Evolutionary conservation across 2,113 vertebrate genomes (phyloP).

Genomic region (Odontesthes bonariensis): DNA sequence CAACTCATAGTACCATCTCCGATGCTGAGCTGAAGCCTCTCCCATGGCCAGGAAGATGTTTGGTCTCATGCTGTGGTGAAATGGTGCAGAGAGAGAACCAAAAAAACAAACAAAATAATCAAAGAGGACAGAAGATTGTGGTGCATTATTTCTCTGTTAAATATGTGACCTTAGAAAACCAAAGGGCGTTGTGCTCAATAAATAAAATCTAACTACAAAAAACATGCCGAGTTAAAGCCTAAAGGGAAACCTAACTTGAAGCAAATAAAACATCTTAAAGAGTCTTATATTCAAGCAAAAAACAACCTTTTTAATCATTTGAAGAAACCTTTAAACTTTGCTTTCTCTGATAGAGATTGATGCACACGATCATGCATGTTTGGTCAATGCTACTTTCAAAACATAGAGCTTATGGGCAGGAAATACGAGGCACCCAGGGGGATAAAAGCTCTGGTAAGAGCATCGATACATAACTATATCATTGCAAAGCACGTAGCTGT

Average conservation of each 20-base stretch:
- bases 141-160: neutral
- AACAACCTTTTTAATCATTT: too few relatives aligned
- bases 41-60: constrained; percentile 93
- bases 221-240: too few relatives aligned
- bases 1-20: constrained; percentile 95
- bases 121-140: neutral
- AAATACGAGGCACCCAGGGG: neutral
- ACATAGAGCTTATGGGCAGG: neutral
- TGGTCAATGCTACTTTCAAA: neutral
- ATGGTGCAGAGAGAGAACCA: neutral
- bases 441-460: neutral
- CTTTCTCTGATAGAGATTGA: too few relatives aligned
- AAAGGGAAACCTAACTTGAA: too few relatives aligned
- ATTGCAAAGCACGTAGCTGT: neutral
- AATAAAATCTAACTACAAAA: too few relatives aligned
- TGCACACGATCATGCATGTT: too few relatives aligned
- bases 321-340: too few relatives aligned
- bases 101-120: neutral
- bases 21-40: constrained; percentile 92
- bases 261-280: too few relatives aligned
- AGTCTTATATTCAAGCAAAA: too few relatives aligned
- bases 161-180: neutral
- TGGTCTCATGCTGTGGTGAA: constrained; percentile 88
- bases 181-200: neutral
- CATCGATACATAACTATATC: neutral